Conservation (phyloP, 64 coral and sea anemone genomes). For the Actinia tenebrosa region DNA sequence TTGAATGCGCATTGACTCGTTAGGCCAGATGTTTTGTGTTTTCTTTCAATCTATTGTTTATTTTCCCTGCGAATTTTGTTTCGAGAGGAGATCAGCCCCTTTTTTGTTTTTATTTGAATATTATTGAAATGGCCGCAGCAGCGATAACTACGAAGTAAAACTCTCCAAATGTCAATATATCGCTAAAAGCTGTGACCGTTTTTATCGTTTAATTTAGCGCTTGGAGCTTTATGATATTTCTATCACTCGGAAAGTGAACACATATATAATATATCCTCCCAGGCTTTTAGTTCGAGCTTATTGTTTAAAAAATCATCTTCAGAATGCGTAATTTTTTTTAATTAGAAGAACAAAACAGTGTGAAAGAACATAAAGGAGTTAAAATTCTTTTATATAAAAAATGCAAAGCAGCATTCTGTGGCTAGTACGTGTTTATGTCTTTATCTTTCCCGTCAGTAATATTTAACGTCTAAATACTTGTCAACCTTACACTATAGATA, state of each 20-base stretch:
- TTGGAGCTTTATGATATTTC: constrained; percentile 5
- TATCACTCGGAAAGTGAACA: background rate
- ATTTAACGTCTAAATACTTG: background rate
- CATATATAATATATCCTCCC: too few species aligned
- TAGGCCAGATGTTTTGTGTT: background rate
- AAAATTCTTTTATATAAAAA: background rate
- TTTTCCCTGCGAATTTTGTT: background rate
- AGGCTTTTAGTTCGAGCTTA: too few species aligned
- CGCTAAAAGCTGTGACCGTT: background rate
- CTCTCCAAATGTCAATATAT: background rate
- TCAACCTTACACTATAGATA: background rate
- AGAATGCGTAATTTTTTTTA: too few species aligned
- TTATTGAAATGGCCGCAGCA: background rate
- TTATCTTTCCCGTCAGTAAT: background rate
- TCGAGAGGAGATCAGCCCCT: background rate
- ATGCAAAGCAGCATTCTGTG: background rate
- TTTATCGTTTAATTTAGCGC: constrained; percentile 10
- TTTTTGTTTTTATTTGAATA: background rate
- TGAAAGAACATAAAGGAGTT: background rate
- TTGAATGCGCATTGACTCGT: background rate
- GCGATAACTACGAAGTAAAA: background rate
- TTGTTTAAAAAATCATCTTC: too few species aligned
- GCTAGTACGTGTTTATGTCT: background rate
- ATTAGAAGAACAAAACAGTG: background rate
- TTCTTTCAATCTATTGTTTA: background rate